Percentiles rank a stretch among this genome's conserved stretches.
These are phyloP conservation scores for Heliconius congener DNA, from an alignment of 1,140 invertebrate genomes.

Conservation along the genomic window DNA sequence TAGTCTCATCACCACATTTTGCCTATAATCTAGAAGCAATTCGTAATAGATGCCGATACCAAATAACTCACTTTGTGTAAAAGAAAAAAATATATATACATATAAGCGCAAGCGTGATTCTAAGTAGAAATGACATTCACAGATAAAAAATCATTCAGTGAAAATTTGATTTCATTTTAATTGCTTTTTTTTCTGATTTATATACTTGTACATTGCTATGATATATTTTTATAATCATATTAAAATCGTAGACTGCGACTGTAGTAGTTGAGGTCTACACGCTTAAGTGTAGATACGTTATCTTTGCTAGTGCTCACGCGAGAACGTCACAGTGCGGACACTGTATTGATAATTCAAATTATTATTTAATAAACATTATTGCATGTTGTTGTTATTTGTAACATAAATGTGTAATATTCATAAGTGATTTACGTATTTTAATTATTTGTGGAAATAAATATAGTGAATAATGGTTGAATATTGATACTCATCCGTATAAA, in stretches of 20 bases:
- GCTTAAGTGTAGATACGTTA: slow-evolving; percentile 6
- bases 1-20: too few species aligned
- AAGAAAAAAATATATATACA: too few species aligned
- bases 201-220: neutral
- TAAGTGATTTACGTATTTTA: neutral
- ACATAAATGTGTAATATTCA: neutral
- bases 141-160: too few species aligned
- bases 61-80: too few species aligned
- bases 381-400: neutral
- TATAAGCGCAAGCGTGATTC: too few species aligned
- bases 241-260: neutral
- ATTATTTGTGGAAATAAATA: neutral
- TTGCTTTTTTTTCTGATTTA: neutral
- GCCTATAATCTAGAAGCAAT: too few species aligned
- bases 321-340: slow-evolving; percentile 1
- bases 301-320: slow-evolving; percentile 2
- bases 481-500: neutral
- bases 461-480: neutral
- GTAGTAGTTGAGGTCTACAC: neutral
- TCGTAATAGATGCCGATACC: too few species aligned
- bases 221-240: neutral
- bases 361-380: neutral
- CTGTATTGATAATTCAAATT: neutral
- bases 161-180: too few species aligned
- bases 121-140: too few species aligned